Conservation (phyloP, 37 sponge, comb jelly and placozoan species). For the Theonella swinhoei region DNA sequence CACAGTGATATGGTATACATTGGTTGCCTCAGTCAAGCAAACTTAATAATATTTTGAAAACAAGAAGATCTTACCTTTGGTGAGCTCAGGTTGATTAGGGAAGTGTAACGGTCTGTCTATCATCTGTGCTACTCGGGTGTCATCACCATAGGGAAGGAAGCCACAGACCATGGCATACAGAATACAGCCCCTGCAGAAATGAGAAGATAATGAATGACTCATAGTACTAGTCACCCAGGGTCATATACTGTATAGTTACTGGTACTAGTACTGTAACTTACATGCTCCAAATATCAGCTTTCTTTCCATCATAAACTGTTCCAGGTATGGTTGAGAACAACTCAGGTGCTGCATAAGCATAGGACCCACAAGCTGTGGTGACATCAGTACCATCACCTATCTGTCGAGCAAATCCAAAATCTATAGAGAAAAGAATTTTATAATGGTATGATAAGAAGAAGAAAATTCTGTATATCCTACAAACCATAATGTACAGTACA, state of each 20-base stretch:
- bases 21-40: no score
- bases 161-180: slow-evolving; percentile 95
- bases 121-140: slow-evolving; percentile 52
- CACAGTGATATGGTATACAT: no score
- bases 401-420: slow-evolving; percentile 89
- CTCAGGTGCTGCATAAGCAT: slow-evolving; percentile 94
- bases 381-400: slow-evolving; percentile 2
- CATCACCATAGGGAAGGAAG: slow-evolving; percentile 89
- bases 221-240: neutral
- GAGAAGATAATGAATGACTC: neutral
- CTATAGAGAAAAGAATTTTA: slow-evolving; percentile 27
- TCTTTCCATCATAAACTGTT: slow-evolving; percentile 78
- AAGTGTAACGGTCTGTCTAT: neutral
- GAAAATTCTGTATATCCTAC: neutral
- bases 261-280: neutral
- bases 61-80: neutral
- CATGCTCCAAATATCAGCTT: slow-evolving; percentile 95
- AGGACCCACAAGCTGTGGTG: slow-evolving; percentile 91
- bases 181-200: slow-evolving; percentile 74
- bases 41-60: no score
- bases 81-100: neutral
- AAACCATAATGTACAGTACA: no score
- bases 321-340: slow-evolving; percentile 58
- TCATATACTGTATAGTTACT: no score
- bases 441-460: neutral